Base-by-base conservation (phyloP, 1,140 invertebrate species). In the Micrasema minimum region DNA sequence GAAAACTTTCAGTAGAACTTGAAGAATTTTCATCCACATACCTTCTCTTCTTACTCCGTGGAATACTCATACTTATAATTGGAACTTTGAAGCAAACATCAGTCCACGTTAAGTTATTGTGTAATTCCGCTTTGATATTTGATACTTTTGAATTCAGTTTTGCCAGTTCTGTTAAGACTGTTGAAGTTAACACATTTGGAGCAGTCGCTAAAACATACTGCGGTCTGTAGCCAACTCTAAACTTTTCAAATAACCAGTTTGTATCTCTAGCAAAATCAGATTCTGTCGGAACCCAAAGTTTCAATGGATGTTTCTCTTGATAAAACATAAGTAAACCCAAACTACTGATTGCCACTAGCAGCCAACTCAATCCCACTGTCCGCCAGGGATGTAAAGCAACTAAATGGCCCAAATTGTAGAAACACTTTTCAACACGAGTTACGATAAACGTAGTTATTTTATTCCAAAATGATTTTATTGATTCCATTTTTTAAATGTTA, bases 171-270 rank as follows among this genome's bases (percentile, higher is more conserved):
- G 73, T 55, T 23, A 88, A 77, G n/a, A 85, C 84, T 71, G 85
- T 69, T 14, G 89, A 87, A 46, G 87, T 82, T 37, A 93, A 80
- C 31, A 93, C 86, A 85, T 93, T 86, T 22, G 90, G 85, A 26
- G 88, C 88, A 22, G 86, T 87, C 31, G 91, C 79, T 70, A 92
- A 83, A 10, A 90, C 79, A 55, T 79, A 84, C 79, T 93, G 87
- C 11, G 88, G 75, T 68, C 90, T 82, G 74, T 88, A 86, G 20
- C 87, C 88, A 50, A 87, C 86, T 59, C 87, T 85, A 80, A 90
- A 91, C 69, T 87, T 88, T n/a, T 85, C 80, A 76, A 90, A 87
- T 45, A 92, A 85, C 91, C 91, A 92, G 69, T 92, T 86, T 7
- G 90, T 90, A 69, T 92, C 89, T 71, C 77, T 77, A 37, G 87